Evolutionary conservation across 2,797 vertebrate species (phyloP).

Genomic region (Tenualosa thibaudeaui): DNA sequence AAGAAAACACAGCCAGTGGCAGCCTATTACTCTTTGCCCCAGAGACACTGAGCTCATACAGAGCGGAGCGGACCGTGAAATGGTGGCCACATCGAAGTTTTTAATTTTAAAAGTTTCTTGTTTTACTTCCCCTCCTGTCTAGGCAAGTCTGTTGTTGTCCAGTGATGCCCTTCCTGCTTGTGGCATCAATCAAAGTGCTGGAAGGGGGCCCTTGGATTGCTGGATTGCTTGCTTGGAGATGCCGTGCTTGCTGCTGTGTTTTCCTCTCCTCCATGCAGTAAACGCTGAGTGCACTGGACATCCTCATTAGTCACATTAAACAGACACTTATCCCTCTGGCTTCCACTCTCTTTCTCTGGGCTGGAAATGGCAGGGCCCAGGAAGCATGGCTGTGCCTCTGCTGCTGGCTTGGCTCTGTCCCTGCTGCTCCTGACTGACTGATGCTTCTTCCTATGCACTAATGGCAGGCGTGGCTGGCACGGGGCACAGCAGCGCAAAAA

Average conservation of each 20-base stretch:
- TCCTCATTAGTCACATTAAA: constrained; percentile 13
- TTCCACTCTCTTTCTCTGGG: neutral
- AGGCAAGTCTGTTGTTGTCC: neutral
- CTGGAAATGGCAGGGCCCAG: neutral
- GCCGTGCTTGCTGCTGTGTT: neutral
- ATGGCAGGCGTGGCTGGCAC: constrained; percentile 13
- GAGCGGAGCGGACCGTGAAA: neutral
- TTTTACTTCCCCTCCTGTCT: neutral
- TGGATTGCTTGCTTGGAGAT: neutral
- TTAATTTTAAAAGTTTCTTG: too few relatives aligned
- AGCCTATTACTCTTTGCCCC: neutral
- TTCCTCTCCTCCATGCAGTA: neutral
- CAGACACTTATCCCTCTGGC: neutral
- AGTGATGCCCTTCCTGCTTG: neutral
- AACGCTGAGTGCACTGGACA: neutral
- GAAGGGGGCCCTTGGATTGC: neutral
- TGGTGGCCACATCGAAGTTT: neutral
- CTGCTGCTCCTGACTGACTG: too few relatives aligned
- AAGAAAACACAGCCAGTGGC: neutral
- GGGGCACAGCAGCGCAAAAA: neutral
- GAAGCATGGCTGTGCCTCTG: neutral
- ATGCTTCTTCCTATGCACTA: neutral
- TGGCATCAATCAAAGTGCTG: neutral
- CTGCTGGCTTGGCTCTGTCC: too few relatives aligned
- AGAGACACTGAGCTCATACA: neutral